phyloP scores from a whole-genome alignment of 2,888 invertebrate species.

The Oegoconia quadripuncta region DNA sequence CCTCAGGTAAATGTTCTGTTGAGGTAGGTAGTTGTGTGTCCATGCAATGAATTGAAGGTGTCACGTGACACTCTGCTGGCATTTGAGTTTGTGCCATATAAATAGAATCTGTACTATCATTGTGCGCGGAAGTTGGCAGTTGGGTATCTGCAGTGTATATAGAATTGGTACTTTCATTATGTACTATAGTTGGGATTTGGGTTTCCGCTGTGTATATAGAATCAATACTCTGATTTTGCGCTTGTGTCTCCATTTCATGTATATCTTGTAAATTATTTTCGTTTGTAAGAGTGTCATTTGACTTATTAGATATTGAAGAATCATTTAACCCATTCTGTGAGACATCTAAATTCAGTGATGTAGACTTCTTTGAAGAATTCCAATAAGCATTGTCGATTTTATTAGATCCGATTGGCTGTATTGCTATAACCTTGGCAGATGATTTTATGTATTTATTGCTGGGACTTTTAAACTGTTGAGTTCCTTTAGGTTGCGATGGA shows the following conservation, averaged over 20 bases:
- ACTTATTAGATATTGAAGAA: slow-evolving; percentile 27
- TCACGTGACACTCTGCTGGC: slow-evolving; percentile 13
- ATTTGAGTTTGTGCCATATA: no score
- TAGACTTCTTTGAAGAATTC: slow-evolving; percentile 55
- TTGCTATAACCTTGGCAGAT: slow-evolving; percentile 41
- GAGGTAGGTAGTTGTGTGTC: slow-evolving; percentile 26
- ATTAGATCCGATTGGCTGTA: slow-evolving; percentile 45
- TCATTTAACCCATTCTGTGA: slow-evolving; percentile 36
- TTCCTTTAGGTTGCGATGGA: slow-evolving; percentile 43
- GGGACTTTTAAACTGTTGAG: slow-evolving; percentile 34
- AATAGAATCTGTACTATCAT: no score
- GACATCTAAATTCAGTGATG: slow-evolving; percentile 40
- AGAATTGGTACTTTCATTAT: no score
- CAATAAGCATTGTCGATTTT: slow-evolving; percentile 54
- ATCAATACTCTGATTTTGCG: slow-evolving; percentile 31
- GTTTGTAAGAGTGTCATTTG: slow-evolving; percentile 1
- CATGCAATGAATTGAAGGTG: slow-evolving; percentile 12
- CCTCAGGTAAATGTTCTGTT: slow-evolving; percentile 36
- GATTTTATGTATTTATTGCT: slow-evolving; percentile 48
- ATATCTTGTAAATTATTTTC: slow-evolving; percentile 9
- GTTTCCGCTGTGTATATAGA: slow-evolving; percentile 45
- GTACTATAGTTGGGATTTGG: no score
- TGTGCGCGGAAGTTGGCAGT: no score
- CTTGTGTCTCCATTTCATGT: slow-evolving; percentile 53
- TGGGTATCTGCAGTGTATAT: no score